Percentiles rank a stretch among this genome's conserved stretches.
Evolutionary conservation across 1,140 invertebrate species (phyloP).

Genomic region (Hetaerina americana): DNA sequence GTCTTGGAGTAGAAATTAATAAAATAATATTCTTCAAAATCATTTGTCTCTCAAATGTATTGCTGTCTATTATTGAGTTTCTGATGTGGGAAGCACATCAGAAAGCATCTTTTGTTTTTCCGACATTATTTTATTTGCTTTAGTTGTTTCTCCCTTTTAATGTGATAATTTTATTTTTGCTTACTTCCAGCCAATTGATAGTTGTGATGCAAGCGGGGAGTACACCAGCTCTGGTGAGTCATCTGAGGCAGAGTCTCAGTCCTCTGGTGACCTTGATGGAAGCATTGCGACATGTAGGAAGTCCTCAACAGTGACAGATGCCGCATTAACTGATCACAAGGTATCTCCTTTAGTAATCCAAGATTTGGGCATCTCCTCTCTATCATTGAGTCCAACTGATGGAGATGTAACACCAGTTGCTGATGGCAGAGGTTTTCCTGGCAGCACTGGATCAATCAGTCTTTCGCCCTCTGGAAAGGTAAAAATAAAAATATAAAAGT

Average conservation of each 20-base stretch:
- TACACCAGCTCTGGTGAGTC: constrained; percentile 61
- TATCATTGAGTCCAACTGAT: background rate
- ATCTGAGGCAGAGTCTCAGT: constrained; percentile 44
- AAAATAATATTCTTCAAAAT: too few relatives aligned
- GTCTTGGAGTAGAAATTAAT: too few relatives aligned
- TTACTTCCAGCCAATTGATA: constrained; percentile 36
- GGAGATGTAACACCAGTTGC: background rate
- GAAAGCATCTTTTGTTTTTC: too few relatives aligned
- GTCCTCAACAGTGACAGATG: background rate
- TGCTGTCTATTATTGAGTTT: too few relatives aligned
- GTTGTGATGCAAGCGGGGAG: constrained; percentile 81
- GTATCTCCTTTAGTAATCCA: background rate
- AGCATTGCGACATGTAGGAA: constrained; percentile 42
- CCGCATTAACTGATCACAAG: background rate
- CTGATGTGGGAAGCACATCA: too few relatives aligned
- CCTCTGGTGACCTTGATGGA: constrained; percentile 52
- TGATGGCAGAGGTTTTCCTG: background rate
- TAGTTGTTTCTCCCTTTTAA: too few relatives aligned
- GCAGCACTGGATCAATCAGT: background rate
- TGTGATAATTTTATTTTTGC: too few relatives aligned
- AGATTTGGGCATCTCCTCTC: background rate
- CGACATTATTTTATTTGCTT: too few relatives aligned
- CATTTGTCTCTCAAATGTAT: too few relatives aligned
- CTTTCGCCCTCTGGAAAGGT: background rate
- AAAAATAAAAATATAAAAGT: too few relatives aligned